These are phyloP conservation scores for Pammene aurita DNA, from an alignment of 2,888 invertebrate genomes.

Conservation along the genomic window DNA sequence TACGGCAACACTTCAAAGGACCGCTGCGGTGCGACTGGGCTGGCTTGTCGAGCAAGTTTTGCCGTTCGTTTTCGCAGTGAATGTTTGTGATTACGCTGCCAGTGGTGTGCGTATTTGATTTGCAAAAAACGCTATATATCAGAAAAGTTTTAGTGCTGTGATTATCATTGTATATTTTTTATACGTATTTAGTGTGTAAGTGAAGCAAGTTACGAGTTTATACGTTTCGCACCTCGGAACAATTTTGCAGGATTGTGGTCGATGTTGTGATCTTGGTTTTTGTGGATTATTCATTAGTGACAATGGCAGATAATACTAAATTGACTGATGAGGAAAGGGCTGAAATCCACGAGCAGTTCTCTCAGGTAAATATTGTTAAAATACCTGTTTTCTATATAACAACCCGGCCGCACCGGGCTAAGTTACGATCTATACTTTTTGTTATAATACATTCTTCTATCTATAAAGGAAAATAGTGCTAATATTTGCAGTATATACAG, in stretches of 20 bases:
- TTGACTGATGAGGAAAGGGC: constrained; percentile 87
- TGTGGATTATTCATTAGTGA: constrained; percentile 69
- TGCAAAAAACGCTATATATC: constrained; percentile 40
- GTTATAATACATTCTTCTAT: background rate
- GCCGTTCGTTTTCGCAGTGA: constrained; percentile 45
- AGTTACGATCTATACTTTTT: constrained; percentile 7
- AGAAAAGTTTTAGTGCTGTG: constrained; percentile 53
- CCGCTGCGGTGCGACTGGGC: constrained; percentile 31
- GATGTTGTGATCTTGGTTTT: constrained; percentile 73
- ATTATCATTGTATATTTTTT: constrained; percentile 53
- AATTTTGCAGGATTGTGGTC: constrained; percentile 42
- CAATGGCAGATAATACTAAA: constrained; percentile 82
- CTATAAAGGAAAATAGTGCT: background rate
- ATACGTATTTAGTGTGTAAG: constrained; percentile 56
- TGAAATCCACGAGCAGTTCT: constrained; percentile 90
- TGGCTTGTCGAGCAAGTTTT: constrained; percentile 44
- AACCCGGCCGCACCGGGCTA: constrained; percentile 26
- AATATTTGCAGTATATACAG: constrained; percentile 37
- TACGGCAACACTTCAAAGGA: constrained; percentile 25
- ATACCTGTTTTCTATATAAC: background rate
- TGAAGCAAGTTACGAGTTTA: constrained; percentile 55
- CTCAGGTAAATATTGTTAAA: constrained; percentile 83
- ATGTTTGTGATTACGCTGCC: constrained; percentile 46
- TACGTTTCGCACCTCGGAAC: constrained; percentile 30
- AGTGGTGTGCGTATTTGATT: constrained; percentile 46